Percentiles rank a stretch among this genome's conserved stretches.
Conservation (phyloP, 2,797 vertebrate genomes). For the Kryptopterus vitreolus region DNA sequence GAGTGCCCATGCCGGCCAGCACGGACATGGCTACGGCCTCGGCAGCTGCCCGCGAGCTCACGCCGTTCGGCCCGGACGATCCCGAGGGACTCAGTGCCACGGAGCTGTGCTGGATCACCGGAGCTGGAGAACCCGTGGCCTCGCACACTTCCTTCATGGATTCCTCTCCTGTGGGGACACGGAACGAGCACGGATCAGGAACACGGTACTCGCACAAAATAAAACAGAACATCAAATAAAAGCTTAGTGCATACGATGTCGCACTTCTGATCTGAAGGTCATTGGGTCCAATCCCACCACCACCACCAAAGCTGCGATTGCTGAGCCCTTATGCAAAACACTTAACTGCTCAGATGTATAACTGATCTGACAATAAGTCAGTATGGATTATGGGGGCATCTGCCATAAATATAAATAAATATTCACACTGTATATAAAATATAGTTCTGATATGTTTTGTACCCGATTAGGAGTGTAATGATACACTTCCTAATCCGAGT, state of each 20-base stretch:
- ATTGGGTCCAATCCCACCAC: too few species aligned
- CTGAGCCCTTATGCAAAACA: too few species aligned
- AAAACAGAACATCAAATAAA: too few species aligned
- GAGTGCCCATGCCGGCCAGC: constrained; percentile 91
- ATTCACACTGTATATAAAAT: not conserved
- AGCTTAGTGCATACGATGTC: too few species aligned
- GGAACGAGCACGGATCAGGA: not conserved
- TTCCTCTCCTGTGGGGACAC: constrained; percentile 71
- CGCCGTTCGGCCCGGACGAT: constrained; percentile 79
- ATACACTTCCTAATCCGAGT: too few species aligned
- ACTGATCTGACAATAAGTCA: too few species aligned
- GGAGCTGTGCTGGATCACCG: constrained; percentile 94
- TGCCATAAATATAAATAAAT: too few species aligned
- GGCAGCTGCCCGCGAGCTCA: constrained; percentile 87
- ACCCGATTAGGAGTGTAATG: not conserved
- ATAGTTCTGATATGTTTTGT: not conserved
- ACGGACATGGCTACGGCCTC: constrained; percentile 95
- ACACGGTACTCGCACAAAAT: not conserved
- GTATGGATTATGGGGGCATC: too few species aligned
- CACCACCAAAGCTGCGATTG: too few species aligned
- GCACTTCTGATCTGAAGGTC: too few species aligned
- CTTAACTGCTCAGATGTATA: too few species aligned
- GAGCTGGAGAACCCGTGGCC: constrained; percentile 86
- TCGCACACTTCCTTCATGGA: constrained; percentile 90
- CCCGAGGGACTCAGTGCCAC: constrained; percentile 72